Percentiles rank a stretch among this genome's conserved stretches.
phyloP scores from a whole-genome alignment of 1,140 invertebrate species.

The Rhyzopertha dominica region DNA sequence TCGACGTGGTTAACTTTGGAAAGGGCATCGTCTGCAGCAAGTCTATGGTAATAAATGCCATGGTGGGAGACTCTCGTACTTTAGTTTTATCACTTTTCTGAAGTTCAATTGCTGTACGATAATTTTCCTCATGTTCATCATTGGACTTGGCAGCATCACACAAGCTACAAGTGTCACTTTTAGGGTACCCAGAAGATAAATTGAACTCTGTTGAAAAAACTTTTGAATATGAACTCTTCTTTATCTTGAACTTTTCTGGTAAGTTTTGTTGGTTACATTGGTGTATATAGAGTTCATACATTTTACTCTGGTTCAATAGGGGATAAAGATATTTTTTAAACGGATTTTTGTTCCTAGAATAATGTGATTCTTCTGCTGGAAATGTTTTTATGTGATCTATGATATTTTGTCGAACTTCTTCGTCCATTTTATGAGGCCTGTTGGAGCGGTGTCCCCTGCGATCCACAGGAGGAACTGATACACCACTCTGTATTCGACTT shows the following conservation, averaged over 20 bases:
- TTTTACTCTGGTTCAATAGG: constrained; percentile 9
- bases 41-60: constrained; percentile 14
- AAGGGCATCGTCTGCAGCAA: constrained; percentile 16
- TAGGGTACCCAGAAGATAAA: constrained; percentile 17
- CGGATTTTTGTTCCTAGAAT: constrained; percentile 12
- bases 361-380: constrained; percentile 19
- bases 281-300: too few relatives aligned
- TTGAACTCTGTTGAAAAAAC: constrained; percentile 16
- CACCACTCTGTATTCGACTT: constrained; percentile 4
- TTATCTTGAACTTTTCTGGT: too few relatives aligned
- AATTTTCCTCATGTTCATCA: constrained; percentile 12
- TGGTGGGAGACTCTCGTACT: constrained; percentile 7
- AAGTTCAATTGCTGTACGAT: constrained; percentile 5
- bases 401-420: constrained; percentile 11
- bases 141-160: constrained; percentile 13
- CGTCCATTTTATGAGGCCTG: constrained; percentile 12
- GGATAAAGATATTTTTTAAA: constrained; percentile 16
- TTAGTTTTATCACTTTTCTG: constrained; percentile 10
- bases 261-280: too few relatives aligned
- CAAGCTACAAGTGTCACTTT: constrained; percentile 18
- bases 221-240: constrained; percentile 8
- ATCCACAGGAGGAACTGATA: constrained; percentile 10
- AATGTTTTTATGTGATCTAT: constrained; percentile 15
- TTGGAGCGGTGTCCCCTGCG: constrained; percentile 9
- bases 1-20: constrained; percentile 19